Evolutionary conservation across 2,888 invertebrate species (phyloP).

Genomic region (Unio pictorum): DNA sequence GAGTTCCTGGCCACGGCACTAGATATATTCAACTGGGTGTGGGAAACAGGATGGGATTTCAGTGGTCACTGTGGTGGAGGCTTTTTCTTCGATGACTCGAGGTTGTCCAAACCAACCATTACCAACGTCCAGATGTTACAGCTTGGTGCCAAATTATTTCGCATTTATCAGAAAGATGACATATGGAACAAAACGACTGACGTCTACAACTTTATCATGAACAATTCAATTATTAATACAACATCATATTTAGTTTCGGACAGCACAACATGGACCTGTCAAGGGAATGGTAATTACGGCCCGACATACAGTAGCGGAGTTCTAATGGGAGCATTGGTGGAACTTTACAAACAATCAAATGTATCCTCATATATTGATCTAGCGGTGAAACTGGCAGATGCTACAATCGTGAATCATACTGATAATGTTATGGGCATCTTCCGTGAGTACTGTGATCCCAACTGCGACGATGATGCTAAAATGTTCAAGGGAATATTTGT

Average conservation of each 20-base stretch:
- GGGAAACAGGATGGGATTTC: constrained; percentile 44
- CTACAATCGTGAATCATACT: constrained; percentile 29
- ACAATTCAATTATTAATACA: constrained; percentile 38
- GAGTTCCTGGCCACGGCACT: constrained; percentile 24
- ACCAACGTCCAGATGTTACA: constrained; percentile 44
- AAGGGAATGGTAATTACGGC: constrained; percentile 23
- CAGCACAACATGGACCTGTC: constrained; percentile 28
- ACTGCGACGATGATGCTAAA: constrained; percentile 39
- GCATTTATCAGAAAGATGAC: constrained; percentile 30
- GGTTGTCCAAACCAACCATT: constrained; percentile 42
- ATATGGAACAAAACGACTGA: constrained; percentile 25
- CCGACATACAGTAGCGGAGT: constrained; percentile 45
- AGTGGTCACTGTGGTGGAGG: constrained; percentile 39
- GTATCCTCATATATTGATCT: constrained; percentile 28
- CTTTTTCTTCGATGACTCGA: constrained; percentile 44
- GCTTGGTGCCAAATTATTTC: constrained; percentile 36
- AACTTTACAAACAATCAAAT: constrained; percentile 34
- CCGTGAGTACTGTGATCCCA: constrained; percentile 42
- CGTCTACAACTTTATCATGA: constrained; percentile 35
- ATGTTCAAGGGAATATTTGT: constrained; percentile 53
- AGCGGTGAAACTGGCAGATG: constrained; percentile 38
- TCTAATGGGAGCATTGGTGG: constrained; percentile 39
- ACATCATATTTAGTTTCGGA: constrained; percentile 40
- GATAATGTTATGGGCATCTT: constrained; percentile 36
- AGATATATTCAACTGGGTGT: constrained; percentile 25